A percentile compares a stretch with the other conserved stretches of the same genome.
Conservation (phyloP, 2,797 vertebrate genomes). For the Steatocranus sp. region DNA sequence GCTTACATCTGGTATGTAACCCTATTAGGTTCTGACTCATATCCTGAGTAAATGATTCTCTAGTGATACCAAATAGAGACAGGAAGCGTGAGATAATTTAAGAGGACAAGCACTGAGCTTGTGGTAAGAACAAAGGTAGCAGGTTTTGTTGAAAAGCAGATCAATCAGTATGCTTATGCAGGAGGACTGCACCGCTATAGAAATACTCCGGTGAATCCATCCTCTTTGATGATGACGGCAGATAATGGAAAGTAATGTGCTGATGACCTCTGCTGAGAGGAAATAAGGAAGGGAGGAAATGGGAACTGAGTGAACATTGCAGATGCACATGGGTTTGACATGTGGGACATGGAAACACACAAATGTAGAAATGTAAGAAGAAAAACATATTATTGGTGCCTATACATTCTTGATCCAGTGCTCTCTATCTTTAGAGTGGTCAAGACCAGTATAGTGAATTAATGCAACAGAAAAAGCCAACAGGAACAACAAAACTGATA, state of each 20-base stretch:
- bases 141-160: constrained; percentile 35
- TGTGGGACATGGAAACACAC: not conserved
- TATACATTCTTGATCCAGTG: not conserved
- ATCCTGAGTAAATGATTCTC: not conserved
- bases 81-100: constrained; percentile 7
- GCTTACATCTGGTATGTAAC: not conserved
- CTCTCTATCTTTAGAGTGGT: not conserved
- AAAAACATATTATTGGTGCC: not conserved
- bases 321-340: not conserved
- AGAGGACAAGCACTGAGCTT: not conserved
- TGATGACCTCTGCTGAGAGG: constrained; percentile 34
- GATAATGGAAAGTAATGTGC: constrained; percentile 44
- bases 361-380: not conserved
- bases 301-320: not conserved
- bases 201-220: constrained; percentile 11
- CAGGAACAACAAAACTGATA: not conserved
- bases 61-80: constrained; percentile 5
- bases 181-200: not conserved
- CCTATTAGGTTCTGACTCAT: not conserved
- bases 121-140: constrained; percentile 34
- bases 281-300: not conserved
- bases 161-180: constrained; percentile 30
- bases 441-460: not conserved
- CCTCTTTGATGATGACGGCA: constrained; percentile 42
- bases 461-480: not conserved